These are phyloP conservation scores for Bombylius major DNA, from an alignment of 2,888 invertebrate species.

Conservation along the genomic window DNA sequence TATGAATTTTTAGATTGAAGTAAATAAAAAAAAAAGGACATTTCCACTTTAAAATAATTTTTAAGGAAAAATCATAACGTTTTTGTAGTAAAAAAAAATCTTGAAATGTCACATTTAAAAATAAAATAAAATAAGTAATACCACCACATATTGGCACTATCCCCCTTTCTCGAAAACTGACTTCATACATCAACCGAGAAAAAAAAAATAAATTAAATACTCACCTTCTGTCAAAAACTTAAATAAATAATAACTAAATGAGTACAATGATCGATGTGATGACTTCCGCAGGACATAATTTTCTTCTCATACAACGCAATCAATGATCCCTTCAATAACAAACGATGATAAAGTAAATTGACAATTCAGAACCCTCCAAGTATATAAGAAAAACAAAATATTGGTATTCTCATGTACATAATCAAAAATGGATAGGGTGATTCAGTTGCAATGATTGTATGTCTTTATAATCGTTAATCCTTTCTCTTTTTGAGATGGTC, in stretches of 20 bases:
- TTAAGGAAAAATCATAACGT: too few relatives aligned
- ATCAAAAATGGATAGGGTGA: background rate
- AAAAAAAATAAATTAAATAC: background rate
- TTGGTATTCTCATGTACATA: background rate
- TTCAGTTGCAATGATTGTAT: background rate
- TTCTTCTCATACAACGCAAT: background rate
- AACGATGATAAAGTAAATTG: too few relatives aligned
- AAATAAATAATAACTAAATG: background rate
- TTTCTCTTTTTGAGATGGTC: background rate
- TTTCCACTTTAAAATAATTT: too few relatives aligned
- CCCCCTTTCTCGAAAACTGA: too few relatives aligned
- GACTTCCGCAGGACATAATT: background rate
- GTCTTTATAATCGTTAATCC: background rate
- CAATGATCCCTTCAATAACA: too few relatives aligned
- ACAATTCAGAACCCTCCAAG: background rate
- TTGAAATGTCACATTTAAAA: too few relatives aligned
- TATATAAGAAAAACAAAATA: background rate
- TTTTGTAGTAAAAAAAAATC: too few relatives aligned
- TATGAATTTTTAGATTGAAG: too few relatives aligned
- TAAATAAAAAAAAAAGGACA: too few relatives aligned
- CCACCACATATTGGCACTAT: too few relatives aligned
- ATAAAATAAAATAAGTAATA: too few relatives aligned
- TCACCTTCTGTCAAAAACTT: background rate
- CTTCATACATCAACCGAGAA: too few relatives aligned
- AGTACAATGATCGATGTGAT: background rate